Evolutionary conservation across 2,113 vertebrate genomes (phyloP).

Genomic region (Neolamprologus falcicula): DNA sequence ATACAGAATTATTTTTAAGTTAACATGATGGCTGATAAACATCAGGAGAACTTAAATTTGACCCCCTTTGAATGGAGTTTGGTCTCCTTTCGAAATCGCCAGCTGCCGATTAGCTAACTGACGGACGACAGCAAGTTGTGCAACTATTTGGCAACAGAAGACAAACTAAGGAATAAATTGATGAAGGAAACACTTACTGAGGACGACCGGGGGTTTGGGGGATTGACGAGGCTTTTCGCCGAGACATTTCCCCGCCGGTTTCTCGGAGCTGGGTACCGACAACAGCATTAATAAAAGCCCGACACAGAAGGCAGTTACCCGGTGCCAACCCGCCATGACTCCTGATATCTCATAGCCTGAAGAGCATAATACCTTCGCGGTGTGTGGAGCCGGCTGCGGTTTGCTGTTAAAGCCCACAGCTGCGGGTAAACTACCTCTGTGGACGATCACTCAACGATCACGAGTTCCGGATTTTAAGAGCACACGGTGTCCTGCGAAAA

Average conservation of each 20-base stretch:
- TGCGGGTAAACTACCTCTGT: neutral
- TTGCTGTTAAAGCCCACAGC: neutral
- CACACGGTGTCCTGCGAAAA: neutral
- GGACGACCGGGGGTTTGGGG: conserved; percentile 67
- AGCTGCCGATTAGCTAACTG: neutral
- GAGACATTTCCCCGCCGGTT: conserved; percentile 33
- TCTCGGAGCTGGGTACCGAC: conserved; percentile 11
- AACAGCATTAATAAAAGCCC: conserved; percentile 45
- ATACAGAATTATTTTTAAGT: neutral
- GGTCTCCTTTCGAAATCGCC: neutral
- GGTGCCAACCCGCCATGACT: conserved; percentile 54
- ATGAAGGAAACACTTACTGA: conserved; percentile 57
- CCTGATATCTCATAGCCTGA: conserved; percentile 41
- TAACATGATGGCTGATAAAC: accelerated
- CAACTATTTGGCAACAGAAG: neutral
- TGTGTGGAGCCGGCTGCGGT: neutral
- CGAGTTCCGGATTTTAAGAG: conserved; percentile 6
- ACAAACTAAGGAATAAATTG: neutral
- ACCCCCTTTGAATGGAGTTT: neutral
- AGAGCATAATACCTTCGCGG: neutral
- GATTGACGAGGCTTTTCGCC: neutral
- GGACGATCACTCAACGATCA: neutral
- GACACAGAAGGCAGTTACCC: conserved; percentile 17
- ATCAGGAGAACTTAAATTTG: accelerated
- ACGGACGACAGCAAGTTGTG: neutral